A percentile compares a stretch with the other conserved stretches of the same genome.
phyloP scores from a whole-genome alignment of 1,140 invertebrate species.

The Paralvinella palmiformis region DNA sequence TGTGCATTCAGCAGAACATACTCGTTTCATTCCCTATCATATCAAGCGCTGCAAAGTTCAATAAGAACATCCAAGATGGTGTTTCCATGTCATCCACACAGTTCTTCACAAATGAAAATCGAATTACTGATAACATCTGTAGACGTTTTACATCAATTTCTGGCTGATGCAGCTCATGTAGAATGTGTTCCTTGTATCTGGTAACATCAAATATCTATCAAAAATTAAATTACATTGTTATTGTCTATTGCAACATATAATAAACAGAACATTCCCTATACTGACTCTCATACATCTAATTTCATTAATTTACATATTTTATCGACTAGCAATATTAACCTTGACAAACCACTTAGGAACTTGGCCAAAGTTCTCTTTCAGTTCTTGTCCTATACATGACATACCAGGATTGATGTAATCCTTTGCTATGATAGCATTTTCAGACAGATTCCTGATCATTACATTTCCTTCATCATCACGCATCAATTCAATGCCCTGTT shows the following conservation, averaged over 20 bases:
- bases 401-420: constrained; percentile 3
- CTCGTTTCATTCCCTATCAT: neutral
- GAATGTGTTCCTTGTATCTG: neutral
- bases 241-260: neutral
- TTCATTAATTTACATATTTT: neutral
- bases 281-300: neutral
- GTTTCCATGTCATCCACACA: constrained; percentile 13
- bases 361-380: constrained; percentile 2
- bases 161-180: neutral
- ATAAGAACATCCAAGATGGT: constrained; percentile 10
- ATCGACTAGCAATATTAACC: constrained; percentile 5
- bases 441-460: neutral
- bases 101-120: constrained; percentile 8
- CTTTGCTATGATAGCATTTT: constrained; percentile 14
- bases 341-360: neutral
- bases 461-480: constrained; percentile 9
- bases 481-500: constrained; percentile 12
- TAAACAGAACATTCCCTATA: neutral
- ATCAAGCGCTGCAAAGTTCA: constrained; percentile 10
- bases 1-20: no score
- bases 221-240: neutral
- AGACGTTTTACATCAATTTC: neutral
- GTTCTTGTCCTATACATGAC: constrained; percentile 2
- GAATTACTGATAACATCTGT: neutral
- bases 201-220: constrained; percentile 12